Evolutionary conservation across 2,888 invertebrate genomes (phyloP), one percentile per base, ranked within the genome.

Genomic region (Chydorus sphaericus): DNA sequence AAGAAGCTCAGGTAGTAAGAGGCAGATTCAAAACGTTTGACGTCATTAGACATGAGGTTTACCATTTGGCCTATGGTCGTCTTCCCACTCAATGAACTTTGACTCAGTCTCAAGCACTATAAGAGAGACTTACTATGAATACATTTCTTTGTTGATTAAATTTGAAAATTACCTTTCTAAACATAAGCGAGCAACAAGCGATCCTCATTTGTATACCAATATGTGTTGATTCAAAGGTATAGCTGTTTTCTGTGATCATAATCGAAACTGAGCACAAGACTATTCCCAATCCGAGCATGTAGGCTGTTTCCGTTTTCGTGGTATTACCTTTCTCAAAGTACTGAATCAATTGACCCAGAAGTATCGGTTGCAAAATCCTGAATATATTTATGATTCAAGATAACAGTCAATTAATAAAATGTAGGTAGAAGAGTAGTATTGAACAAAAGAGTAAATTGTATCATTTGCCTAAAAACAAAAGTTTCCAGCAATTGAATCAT

Each of bases 41-140:
- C 89, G 70, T 97, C 96, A 67, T 94, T 97, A 1, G 94, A 91
- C 57, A 97, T 73, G n/a, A 96, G 77, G 68, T 94, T 94, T 31
- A 96, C 90, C 59, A 96, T 81, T 70, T 93, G 90, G 0, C 94
- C 94, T 0, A 85, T 83, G 0, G 91, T 85, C 0, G 92, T 91
- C 67, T 89, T 82, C 6, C n/a, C n/a, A n/a, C 84, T 84, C 51
- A 91, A 72, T 1, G 92, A 87, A 6, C 82, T 82, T 68, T 85
- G 85, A 55, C 85, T 85, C 59, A 89, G 72, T 33, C 79, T 77
- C 48, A 90, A 70, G 1, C 85, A 75, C 86, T 88, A n/a, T n/a
- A n/a, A n/a, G n/a, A n/a, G n/a, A n/a, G n/a, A n/a, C n/a, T n/a
- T n/a, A n/a, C n/a, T n/a, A 68, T 49, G 62, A 61, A 39, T 6